Percentiles rank a stretch among this genome's conserved stretches.
These are phyloP conservation scores for Anguilla japonica DNA, from an alignment of 2,113 vertebrate genomes.

Conservation along the genomic window DNA sequence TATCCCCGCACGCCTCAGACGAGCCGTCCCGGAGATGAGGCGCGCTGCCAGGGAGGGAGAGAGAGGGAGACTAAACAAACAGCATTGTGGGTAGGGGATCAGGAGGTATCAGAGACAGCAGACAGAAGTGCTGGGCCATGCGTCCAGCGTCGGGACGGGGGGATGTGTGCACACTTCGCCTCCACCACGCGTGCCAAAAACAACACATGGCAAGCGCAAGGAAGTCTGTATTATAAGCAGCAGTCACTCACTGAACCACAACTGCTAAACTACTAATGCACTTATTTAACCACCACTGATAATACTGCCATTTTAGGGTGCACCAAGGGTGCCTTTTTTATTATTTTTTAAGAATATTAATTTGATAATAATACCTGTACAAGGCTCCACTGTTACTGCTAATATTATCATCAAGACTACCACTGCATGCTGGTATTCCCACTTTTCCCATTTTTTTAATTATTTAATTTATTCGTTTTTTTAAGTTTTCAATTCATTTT, in stretches of 20 bases:
- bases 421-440: not conserved
- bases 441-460: no score
- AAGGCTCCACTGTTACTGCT: not conserved
- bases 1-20: not conserved
- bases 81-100: slow-evolving; percentile 22
- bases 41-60: not conserved
- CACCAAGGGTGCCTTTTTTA: no score
- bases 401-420: not conserved
- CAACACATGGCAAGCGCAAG: not conserved
- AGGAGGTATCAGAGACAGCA: not conserved
- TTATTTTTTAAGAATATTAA: not conserved
- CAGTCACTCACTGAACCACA: no score
- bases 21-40: not conserved
- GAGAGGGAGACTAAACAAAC: slow-evolving; percentile 23
- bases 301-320: no score
- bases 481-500: not conserved
- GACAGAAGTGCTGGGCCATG: not conserved
- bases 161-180: not conserved
- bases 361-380: not conserved
- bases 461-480: not conserved
- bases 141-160: not conserved
- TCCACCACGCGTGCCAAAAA: slow-evolving; percentile 8
- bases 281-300: no score
- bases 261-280: no score
- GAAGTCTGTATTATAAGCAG: not conserved